Evolutionary conservation across 2,797 vertebrate species (phyloP).

Genomic region (Onychomys arenicola): DNA sequence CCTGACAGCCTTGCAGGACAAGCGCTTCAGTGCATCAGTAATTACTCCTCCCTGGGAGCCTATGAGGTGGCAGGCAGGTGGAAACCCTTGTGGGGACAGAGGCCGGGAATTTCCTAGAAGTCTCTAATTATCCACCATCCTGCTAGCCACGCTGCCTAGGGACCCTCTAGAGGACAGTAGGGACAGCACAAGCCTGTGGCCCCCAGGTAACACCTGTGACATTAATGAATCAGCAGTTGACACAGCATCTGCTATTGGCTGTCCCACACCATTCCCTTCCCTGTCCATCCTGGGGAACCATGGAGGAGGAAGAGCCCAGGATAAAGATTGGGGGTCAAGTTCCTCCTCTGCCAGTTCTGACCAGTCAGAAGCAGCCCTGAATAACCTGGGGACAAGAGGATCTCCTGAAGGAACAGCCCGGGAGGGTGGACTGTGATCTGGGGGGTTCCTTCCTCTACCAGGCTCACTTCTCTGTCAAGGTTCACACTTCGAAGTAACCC

Average conservation of each 20-base stretch:
- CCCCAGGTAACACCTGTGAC: background rate
- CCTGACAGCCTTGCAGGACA: background rate
- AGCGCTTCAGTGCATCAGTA: background rate
- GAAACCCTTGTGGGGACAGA: too few species aligned
- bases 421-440: background rate
- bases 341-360: background rate
- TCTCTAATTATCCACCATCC: background rate
- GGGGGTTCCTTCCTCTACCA: background rate
- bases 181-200: background rate
- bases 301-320: rapidly evolving
- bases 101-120: too few species aligned
- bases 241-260: background rate
- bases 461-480: background rate
- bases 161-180: background rate
- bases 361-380: rapidly evolving
- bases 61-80: background rate
- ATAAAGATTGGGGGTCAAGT: background rate
- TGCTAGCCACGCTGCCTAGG: background rate
- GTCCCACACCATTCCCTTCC: background rate
- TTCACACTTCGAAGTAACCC: background rate
- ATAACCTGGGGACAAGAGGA: background rate
- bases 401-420: background rate
- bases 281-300: background rate
- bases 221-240: background rate
- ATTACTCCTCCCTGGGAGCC: background rate